Evolutionary conservation across 1,140 invertebrate genomes (phyloP), one percentile per base, ranked within the genome.

Genomic region (Pogonognathellus flavescens): DNA sequence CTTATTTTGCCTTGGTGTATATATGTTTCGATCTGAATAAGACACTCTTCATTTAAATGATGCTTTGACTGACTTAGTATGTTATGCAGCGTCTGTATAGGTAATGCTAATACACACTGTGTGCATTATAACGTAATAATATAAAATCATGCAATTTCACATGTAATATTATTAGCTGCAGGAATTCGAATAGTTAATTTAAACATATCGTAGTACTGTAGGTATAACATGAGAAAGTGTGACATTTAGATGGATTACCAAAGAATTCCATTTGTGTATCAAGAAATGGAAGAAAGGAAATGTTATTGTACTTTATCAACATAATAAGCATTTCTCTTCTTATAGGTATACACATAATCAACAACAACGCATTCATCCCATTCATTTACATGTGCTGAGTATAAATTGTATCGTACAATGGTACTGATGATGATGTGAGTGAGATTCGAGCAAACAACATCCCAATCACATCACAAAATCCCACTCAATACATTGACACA

Each of bases 31-130:
- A 80, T 80, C 72, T 80, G 25, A 41, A 80, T 80, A 80, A 80
- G 72, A 80, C 72, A 80, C 72, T 80, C 49, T 80, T 80, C 72
- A 80, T 80, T 80, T 80, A 80, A 59, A 80, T 52, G 50, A 52
- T 53, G 41, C 22, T 80, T 41, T 80, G 41, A 80, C 72, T 80
- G 62, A 66, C 22, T 66, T n/a, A n/a, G n/a, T 66, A 20, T 25
- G 22, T 49, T 76, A 6, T 41, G 31, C 31, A n/a, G n/a, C n/a
- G n/a, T n/a, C n/a, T n/a, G n/a, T n/a, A n/a, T n/a, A n/a, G n/a
- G n/a, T n/a, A n/a, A n/a, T n/a, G n/a, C n/a, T n/a, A n/a, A n/a
- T n/a, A n/a, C n/a, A n/a, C n/a, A n/a, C n/a, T n/a, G n/a, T n/a
- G n/a, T n/a, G n/a, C n/a, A n/a, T n/a, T n/a, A n/a, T n/a, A n/a